Evolutionary conservation across 1,140 invertebrate species (phyloP).

Genomic region (Papilio polyxenes): DNA sequence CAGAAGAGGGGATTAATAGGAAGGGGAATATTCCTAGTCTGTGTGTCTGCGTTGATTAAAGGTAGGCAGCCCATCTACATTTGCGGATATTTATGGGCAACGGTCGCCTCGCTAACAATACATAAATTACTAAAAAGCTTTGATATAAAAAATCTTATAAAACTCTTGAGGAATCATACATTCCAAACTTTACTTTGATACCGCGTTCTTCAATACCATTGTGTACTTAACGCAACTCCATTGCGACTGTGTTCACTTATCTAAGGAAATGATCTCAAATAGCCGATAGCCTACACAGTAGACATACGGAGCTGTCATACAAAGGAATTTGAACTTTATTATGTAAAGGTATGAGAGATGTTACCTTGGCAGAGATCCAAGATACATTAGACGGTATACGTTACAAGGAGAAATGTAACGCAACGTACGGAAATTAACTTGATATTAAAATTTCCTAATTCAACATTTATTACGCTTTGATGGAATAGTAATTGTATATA

Average conservation of each 20-base stretch:
- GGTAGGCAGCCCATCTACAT: too few species aligned
- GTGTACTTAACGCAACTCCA: constrained; percentile 20
- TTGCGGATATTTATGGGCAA: too few species aligned
- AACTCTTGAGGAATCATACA: too few species aligned
- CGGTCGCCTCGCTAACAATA: too few species aligned
- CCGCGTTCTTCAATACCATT: constrained; percentile 1
- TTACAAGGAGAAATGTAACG: constrained; percentile 50
- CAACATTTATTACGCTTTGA: neutral
- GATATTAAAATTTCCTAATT: constrained; percentile 39
- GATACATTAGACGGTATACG: constrained; percentile 42
- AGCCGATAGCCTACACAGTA: constrained; percentile 16
- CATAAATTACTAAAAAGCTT: too few species aligned
- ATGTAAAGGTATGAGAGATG: neutral
- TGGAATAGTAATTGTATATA: neutral
- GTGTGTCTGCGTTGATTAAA: too few species aligned
- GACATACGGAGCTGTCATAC: neutral
- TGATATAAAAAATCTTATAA: too few species aligned
- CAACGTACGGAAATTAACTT: constrained; percentile 46
- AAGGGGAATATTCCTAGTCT: too few species aligned
- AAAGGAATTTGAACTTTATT: constrained; percentile 28
- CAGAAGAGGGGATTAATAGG: too few species aligned
- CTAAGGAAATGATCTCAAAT: constrained; percentile 49
- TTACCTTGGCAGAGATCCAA: neutral
- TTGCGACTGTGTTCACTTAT: constrained; percentile 43
- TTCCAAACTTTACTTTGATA: too few species aligned